Evolutionary conservation across 2,113 vertebrate species (phyloP).

Genomic region (Phaethornis superciliosus): DNA sequence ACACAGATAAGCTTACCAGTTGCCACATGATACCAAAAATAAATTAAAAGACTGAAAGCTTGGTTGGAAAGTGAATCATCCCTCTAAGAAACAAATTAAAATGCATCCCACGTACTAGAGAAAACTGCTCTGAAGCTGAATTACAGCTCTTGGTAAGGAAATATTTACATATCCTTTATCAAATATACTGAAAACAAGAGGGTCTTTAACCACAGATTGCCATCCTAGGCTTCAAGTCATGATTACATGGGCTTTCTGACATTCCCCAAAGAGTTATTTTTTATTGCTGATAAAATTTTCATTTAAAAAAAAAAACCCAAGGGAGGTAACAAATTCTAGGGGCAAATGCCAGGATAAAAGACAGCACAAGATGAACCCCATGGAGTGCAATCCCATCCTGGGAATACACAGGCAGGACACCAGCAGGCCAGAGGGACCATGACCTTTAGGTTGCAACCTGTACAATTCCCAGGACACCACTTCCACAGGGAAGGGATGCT

Average conservation of each 20-base stretch:
- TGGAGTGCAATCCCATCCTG: fast-evolving
- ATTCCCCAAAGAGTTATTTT: not conserved
- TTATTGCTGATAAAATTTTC: not conserved
- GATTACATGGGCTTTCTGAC: not conserved
- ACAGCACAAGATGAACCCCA: fast-evolving
- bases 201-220: not conserved
- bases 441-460: not conserved
- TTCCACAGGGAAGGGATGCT: fast-evolving
- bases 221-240: fast-evolving
- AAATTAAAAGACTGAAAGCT: not conserved
- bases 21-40: not conserved
- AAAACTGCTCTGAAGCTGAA: not conserved
- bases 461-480: not conserved
- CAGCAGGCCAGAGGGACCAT: not conserved
- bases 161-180: not conserved
- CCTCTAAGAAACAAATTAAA: not conserved
- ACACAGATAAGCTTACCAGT: not conserved
- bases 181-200: not conserved
- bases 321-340: fast-evolving
- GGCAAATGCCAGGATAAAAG: not conserved
- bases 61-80: not conserved
- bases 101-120: not conserved
- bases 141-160: not conserved
- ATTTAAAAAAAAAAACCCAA: not conserved
- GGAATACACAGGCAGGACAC: not conserved